Base-by-base conservation (phyloP, 2,888 invertebrate genomes). In the Cheilosia grossa region DNA sequence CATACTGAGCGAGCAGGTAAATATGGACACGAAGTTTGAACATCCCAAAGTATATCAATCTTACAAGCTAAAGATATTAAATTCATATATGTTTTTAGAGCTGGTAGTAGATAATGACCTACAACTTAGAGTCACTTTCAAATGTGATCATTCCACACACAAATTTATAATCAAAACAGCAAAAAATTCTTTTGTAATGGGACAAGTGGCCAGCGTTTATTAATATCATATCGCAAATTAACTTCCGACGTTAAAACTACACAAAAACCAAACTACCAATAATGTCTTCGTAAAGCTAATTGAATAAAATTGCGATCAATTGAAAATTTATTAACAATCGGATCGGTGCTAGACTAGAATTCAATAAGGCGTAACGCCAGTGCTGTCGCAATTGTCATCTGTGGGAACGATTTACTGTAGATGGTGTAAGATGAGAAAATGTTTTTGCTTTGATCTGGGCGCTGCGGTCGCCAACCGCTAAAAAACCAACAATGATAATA, bases 291-390 rank as follows among this genome's bases (percentile, higher is more conserved):
- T 51, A 67, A 37, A 64, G 53, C 24, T 79, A 74, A 69, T 83
- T 79, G 67, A 69, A 79, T 79, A 69, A 63, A 79, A 74, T 83
- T 79, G 63, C 58, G 56, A 79, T 69, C 82, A 83, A 83, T 83
- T 83, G 67, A 83, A 79, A 74, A 74, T 80, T 61, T 72, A 82
- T 83, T 82, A 73, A 72, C 54, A 70, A 54, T 42, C 42, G 17
- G 30, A 54, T 51, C 37, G 51, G 54, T 13, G 73, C 61, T 73
- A 40, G 63, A 67, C 51, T 83, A 67, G 30, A 63, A 67, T 58
- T 83, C 73, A 79, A 83, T 69, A 64, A 79, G 69, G 63, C 73
- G 58, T 74, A 79, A 83, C 79, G 63, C 73, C 79, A 58, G 5
- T 37, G 37, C 47, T 82, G 61, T 73, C 63, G 58, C 67, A 82